Conservation (phyloP, 2,888 invertebrate genomes). For the Clanis bilineata region DNA sequence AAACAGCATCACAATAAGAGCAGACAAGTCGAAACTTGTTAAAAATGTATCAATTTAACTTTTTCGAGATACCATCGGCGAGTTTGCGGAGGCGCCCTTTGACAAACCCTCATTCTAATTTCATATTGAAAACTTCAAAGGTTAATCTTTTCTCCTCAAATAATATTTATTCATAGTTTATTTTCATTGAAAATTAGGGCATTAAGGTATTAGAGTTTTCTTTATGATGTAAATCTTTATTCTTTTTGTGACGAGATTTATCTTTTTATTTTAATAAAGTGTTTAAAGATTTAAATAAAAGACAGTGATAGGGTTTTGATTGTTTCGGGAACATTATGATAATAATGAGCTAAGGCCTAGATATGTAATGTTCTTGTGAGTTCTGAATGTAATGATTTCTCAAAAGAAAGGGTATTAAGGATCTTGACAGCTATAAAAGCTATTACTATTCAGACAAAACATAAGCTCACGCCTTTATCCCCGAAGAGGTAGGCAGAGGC, state of each 20-base stretch:
- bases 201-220: background rate
- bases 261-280: background rate
- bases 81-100: slow-evolving; percentile 45
- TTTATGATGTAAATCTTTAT: background rate
- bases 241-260: background rate
- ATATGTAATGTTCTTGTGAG: no score
- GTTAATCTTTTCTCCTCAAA: slow-evolving; percentile 34
- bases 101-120: slow-evolving; percentile 48
- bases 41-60: slow-evolving; percentile 69
- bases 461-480: no score
- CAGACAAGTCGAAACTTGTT: slow-evolving; percentile 49
- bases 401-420: no score
- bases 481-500: no score
- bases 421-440: no score
- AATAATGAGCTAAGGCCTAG: no score
- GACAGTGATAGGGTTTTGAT: no score
- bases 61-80: slow-evolving; percentile 43
- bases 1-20: slow-evolving; percentile 20
- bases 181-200: slow-evolving; percentile 13
- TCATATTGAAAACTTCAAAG: slow-evolving; percentile 49
- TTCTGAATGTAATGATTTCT: no score
- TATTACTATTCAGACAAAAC: no score
- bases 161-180: slow-evolving; percentile 18
- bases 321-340: background rate
- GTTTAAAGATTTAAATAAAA: background rate